phyloP scores from a whole-genome alignment of 2,113 vertebrate species.

The Scophthalmus maximus region DNA sequence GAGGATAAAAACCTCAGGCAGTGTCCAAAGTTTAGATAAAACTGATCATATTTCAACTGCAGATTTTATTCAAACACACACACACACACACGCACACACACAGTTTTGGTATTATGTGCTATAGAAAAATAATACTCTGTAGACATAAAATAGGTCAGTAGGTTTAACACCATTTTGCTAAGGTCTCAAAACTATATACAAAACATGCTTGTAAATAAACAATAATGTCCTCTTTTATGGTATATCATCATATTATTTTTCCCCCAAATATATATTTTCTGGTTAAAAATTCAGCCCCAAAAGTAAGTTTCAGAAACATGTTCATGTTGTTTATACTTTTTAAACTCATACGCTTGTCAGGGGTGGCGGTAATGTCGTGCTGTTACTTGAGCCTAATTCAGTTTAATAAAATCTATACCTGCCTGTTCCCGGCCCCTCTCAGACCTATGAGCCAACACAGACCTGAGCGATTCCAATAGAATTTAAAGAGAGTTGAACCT shows the following conservation, averaged over 20 bases:
- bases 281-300: not conserved
- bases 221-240: too few species aligned
- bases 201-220: too few species aligned
- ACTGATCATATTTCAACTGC: too few species aligned
- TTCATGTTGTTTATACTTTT: not conserved
- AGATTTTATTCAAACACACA: too few species aligned
- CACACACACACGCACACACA: not conserved
- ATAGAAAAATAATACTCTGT: not conserved
- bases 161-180: not conserved
- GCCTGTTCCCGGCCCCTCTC: slow-evolving; percentile 13
- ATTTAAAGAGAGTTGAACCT: slow-evolving; percentile 68
- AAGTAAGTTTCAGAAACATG: not conserved
- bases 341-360: not conserved
- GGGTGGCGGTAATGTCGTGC: not conserved
- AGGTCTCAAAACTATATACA: not conserved
- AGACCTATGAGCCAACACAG: slow-evolving; percentile 25
- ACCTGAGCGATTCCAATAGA: slow-evolving; percentile 50
- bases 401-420: slow-evolving; percentile 24
- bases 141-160: not conserved
- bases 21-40: too few species aligned
- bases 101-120: not conserved
- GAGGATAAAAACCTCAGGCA: not conserved
- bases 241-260: not conserved
- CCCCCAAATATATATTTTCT: not conserved
- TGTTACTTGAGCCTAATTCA: not conserved